These are phyloP conservation scores for Vidua macroura DNA, from an alignment of 2,113 vertebrate genomes.

Conservation along the genomic window DNA sequence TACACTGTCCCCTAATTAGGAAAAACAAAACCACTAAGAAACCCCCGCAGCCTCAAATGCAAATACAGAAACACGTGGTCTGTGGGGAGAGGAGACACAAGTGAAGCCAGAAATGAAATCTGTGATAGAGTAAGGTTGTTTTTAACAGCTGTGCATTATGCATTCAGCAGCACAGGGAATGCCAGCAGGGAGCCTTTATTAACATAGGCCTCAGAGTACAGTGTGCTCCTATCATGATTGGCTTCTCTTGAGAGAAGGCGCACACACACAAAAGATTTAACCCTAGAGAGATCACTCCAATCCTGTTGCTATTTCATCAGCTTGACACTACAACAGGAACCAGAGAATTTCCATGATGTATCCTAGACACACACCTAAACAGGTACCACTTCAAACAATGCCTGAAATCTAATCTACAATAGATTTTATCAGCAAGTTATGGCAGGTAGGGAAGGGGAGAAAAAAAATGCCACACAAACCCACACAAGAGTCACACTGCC, in stretches of 20 bases:
- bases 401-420: not conserved
- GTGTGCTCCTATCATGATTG: conserved; percentile 43
- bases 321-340: not conserved
- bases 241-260: conserved; percentile 35
- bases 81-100: not conserved
- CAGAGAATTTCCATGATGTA: not conserved
- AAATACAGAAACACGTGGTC: not conserved
- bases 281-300: conserved; percentile 42
- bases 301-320: conserved; percentile 35
- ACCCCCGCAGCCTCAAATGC: not conserved
- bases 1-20: not conserved
- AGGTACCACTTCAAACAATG: not conserved
- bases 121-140: conserved; percentile 37
- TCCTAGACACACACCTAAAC: not conserved
- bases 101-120: conserved; percentile 17
- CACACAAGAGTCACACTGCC: not conserved
- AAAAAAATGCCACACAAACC: not conserved
- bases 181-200: conserved; percentile 55
- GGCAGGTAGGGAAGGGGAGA: not conserved
- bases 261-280: conserved; percentile 47
- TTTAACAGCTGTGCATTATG: conserved; percentile 63
- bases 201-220: conserved; percentile 44
- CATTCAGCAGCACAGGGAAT: conserved; percentile 47
- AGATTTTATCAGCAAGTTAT: not conserved
- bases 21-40: not conserved